Conservation (phyloP, 1,140 invertebrate genomes). For the Macrocentrus cingulum region DNA sequence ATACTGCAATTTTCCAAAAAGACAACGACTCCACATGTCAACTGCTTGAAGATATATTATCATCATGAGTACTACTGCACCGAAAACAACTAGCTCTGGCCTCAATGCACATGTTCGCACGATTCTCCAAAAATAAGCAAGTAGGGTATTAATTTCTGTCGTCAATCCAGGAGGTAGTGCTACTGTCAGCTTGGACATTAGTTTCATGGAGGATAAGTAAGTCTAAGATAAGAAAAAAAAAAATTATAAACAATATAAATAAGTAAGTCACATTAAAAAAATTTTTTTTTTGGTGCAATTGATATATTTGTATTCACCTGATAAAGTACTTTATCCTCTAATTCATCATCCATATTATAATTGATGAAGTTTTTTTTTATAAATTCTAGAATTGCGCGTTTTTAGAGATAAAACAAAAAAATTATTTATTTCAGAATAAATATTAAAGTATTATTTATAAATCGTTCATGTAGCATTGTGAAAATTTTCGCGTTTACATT, state of each 20-base stretch:
- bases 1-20: slow-evolving; percentile 72
- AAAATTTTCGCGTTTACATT: no score
- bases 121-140: slow-evolving; percentile 71
- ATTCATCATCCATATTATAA: slow-evolving; percentile 91
- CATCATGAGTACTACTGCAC: slow-evolving; percentile 67
- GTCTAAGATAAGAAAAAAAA: slow-evolving; percentile 54
- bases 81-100: slow-evolving; percentile 72
- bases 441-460: no score
- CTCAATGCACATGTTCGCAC: slow-evolving; percentile 73
- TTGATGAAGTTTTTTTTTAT: no score
- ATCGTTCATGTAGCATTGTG: no score
- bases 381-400: no score
- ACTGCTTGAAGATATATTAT: slow-evolving; percentile 77
- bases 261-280: no score
- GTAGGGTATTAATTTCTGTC: slow-evolving; percentile 59
- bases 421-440: no score
- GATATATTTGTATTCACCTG: slow-evolving; percentile 58
- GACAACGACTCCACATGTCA: slow-evolving; percentile 74
- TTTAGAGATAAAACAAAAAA: no score
- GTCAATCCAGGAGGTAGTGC: slow-evolving; percentile 67
- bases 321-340: slow-evolving; percentile 82
- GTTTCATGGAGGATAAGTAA: slow-evolving; percentile 79
- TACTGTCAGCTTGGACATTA: slow-evolving; percentile 75
- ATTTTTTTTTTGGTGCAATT: no score
- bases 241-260: slow-evolving; percentile 1